Conservation (phyloP, 1,140 invertebrate species). For the Aphaenogaster ashmeadi region DNA sequence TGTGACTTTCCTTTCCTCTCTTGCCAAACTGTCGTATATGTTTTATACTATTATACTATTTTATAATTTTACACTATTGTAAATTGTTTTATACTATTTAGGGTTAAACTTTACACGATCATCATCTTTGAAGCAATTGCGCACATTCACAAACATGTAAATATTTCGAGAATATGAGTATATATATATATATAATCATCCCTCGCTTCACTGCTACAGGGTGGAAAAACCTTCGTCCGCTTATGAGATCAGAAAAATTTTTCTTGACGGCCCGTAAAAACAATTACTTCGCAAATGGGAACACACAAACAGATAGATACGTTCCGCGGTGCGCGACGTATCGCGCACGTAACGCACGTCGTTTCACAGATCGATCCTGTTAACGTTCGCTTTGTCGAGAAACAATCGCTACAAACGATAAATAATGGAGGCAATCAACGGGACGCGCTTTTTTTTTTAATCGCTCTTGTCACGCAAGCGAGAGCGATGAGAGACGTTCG, state of each 20-base stretch:
- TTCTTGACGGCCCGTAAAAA: slow-evolving; percentile 1
- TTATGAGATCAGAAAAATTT: slow-evolving; percentile 44
- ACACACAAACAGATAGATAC: not conserved
- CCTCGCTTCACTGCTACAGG: not conserved
- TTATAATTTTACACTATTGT: too few relatives aligned
- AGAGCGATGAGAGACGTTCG: slow-evolving; percentile 11
- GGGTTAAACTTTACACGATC: not conserved
- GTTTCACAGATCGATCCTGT: slow-evolving; percentile 6
- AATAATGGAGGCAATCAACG: slow-evolving; percentile 27
- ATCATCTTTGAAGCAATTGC: not conserved
- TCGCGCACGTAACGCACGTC: not conserved
- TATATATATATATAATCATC: too few relatives aligned
- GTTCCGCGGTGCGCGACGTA: not conserved
- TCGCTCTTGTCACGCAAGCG: not conserved
- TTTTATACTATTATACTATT: not conserved
- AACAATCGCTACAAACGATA: slow-evolving; percentile 56
- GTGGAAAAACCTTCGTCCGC: not conserved
- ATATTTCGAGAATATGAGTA: not conserved
- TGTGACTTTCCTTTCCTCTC: not conserved
- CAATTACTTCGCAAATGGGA: slow-evolving; percentile 4
- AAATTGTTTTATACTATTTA: not conserved
- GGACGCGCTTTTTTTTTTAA: not conserved
- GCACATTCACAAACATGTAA: not conserved
- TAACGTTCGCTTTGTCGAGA: slow-evolving; percentile 29
- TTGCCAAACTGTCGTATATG: not conserved